phyloP scores from a whole-genome alignment of 2,113 vertebrate species.

The Saccopteryx leptura region DNA sequence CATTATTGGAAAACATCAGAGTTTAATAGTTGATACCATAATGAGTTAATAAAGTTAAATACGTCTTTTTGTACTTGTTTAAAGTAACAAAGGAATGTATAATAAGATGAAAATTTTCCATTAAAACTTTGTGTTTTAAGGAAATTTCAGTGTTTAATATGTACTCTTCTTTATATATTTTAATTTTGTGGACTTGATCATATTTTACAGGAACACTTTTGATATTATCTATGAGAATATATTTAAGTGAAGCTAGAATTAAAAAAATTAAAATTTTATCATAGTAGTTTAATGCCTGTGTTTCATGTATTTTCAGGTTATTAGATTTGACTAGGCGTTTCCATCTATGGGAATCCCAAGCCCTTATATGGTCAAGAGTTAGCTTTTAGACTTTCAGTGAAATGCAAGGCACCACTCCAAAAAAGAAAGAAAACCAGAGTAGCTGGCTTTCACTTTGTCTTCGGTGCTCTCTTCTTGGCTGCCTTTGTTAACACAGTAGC shows the following conservation, averaged over 20 bases:
- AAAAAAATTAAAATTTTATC: not conserved
- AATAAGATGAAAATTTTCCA: conserved; percentile 2
- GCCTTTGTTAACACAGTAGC: conserved; percentile 87
- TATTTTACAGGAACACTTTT: conserved; percentile 32
- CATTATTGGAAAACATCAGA: not conserved
- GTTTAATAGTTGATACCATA: conserved; percentile 22
- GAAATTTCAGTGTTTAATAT: conserved; percentile 1
- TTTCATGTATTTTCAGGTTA: conserved; percentile 54
- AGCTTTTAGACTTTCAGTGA: conserved; percentile 89
- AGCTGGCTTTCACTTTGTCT: conserved; percentile 89
- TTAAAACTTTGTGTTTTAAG: conserved; percentile 9
- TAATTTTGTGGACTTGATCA: conserved; percentile 39
- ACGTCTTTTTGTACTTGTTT: not conserved
- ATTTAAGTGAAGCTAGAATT: conserved; percentile 47
- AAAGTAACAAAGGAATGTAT: conserved; percentile 23
- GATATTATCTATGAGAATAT: not conserved
- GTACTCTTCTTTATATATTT: not conserved
- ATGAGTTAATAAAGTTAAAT: conserved; percentile 39
- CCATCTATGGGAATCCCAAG: conserved; percentile 95
- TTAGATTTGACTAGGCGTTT: conserved; percentile 88
- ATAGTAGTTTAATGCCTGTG: not conserved
- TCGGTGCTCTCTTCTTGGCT: conserved; percentile 85
- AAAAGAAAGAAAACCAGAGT: conserved; percentile 66
- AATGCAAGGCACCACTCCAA: conserved; percentile 90
- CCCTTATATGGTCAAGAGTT: conserved; percentile 96